phyloP scores from a whole-genome alignment of 2,888 invertebrate genomes.

The Sarcophaga rosellei region DNA sequence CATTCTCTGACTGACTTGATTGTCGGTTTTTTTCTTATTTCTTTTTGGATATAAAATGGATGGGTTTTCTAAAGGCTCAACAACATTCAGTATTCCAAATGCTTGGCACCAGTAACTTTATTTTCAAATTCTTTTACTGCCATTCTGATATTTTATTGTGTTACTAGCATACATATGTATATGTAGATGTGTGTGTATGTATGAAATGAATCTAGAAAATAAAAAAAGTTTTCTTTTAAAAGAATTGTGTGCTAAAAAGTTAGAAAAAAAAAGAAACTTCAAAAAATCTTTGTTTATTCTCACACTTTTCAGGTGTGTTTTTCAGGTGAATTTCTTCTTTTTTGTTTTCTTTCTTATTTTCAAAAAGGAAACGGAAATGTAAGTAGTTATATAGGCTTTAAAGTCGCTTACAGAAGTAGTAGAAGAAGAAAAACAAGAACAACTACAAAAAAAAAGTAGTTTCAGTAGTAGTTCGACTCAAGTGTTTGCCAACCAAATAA shows the following conservation, averaged over 20 bases:
- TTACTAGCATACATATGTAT: background rate
- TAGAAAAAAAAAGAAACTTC: background rate
- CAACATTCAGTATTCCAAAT: constrained; percentile 12
- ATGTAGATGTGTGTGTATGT: constrained; percentile 11
- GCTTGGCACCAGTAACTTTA: constrained; percentile 19
- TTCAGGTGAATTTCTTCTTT: background rate
- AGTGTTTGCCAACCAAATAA: constrained; percentile 64
- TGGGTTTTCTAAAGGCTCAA: constrained; percentile 41
- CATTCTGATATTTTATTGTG: constrained; percentile 35
- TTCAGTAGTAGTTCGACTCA: background rate
- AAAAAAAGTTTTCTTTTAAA: constrained; percentile 13
- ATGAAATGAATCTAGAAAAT: constrained; percentile 19
- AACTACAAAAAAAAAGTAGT: background rate
- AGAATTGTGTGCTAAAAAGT: constrained; percentile 9
- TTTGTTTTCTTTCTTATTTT: background rate
- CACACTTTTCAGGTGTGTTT: constrained; percentile 25
- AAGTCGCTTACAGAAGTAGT: constrained; percentile 29
- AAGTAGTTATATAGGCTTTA: constrained; percentile 28
- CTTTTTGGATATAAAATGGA: constrained; percentile 35
- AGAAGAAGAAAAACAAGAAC: background rate
- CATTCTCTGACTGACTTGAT: constrained; percentile 60
- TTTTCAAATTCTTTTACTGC: background rate
- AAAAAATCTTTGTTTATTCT: constrained; percentile 36
- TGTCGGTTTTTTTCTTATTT: constrained; percentile 60
- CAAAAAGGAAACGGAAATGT: background rate